These are phyloP conservation scores for Actenoides hombroni DNA, from an alignment of 2,113 vertebrate genomes.

Conservation along the genomic window DNA sequence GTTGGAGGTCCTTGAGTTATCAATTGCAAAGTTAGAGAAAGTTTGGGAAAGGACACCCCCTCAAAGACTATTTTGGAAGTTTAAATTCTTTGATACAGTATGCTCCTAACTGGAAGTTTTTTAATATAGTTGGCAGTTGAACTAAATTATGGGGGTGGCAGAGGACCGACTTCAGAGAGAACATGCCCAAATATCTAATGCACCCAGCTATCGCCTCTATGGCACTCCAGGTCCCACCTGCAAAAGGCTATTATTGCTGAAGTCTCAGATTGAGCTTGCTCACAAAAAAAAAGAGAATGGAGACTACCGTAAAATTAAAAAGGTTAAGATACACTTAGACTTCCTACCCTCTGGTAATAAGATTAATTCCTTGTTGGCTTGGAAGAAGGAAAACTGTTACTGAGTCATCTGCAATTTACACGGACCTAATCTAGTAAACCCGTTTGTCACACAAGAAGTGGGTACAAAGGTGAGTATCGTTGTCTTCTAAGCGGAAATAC, in stretches of 20 bases:
- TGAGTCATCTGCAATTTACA: conserved; percentile 30
- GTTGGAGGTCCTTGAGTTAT: not conserved
- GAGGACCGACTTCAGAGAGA: not conserved
- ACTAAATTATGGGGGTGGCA: not conserved
- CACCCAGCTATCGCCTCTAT: not conserved
- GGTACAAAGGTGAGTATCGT: conserved; percentile 42
- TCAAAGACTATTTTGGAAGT: conserved; percentile 2
- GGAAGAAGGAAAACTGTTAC: not conserved
- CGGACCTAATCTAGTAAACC: conserved; percentile 47
- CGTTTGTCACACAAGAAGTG: conserved; percentile 23
- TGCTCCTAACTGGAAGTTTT: not conserved
- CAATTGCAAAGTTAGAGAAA: not conserved
- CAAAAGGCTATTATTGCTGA: not conserved
- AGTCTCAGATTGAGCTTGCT: not conserved
- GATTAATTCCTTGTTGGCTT: conserved; percentile 23
- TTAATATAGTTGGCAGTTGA: not conserved
- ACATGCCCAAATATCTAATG: not conserved
- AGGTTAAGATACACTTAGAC: conserved; percentile 14
- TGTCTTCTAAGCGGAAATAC: not conserved
- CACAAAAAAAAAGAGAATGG: fast-evolving
- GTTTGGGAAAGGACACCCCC: not conserved
- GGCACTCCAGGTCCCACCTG: not conserved
- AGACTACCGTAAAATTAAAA: not conserved
- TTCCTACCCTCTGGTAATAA: conserved; percentile 12
- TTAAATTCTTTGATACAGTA: not conserved